Base-by-base conservation (phyloP, 2,797 vertebrate genomes). In the Miichthys miiuy region DNA sequence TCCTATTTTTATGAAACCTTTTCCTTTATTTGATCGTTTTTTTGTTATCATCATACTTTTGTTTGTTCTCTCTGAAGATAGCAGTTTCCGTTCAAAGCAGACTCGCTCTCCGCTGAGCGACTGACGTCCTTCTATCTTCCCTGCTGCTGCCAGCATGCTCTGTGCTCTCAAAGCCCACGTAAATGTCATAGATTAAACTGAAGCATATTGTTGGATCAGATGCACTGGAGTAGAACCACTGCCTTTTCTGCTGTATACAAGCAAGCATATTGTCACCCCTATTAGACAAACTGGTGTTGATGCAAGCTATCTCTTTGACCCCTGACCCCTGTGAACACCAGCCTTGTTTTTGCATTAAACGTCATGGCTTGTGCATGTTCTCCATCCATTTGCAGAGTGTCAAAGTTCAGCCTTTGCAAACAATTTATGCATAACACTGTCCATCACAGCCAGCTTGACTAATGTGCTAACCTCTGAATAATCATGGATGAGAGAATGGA, bases 381-480 rank as follows among this genome's bases (percentile, higher is more conserved):
- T 77, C 84, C 83, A 71, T 85, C 75, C 75, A 89, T 93, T 92
- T 92, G 81, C 84, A 55, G 54, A 46, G 67, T 82, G 89, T 86
- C 89, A 91, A 81, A 91, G 90, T 92, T 91, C 89, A 93, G 78
- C 64, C 47, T 38, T 34, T 11, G 78, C 81, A 87, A 84, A 87
- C 84, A 85, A 85, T 91, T 89, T 90, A 91, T 88, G 82, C 85
- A 83, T 83, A 80, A 82, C 73, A 44, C 86, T 80, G 86, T 85
- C 90, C 88, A 80, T 90, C 83, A 56, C 77, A 84, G 87, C 80
- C 88, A 84, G 84, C 62, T 46, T 67, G 70, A 82, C 86, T 87
- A 91, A 90, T 81, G 81, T 68, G 84, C 52, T 75, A 88, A 85
- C 60, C 75, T 85, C 82, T 87, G 85, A 93, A 89, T 90, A 90